Base-by-base conservation (phyloP, 2,888 invertebrate genomes). In the Cylloceria caligata region DNA sequence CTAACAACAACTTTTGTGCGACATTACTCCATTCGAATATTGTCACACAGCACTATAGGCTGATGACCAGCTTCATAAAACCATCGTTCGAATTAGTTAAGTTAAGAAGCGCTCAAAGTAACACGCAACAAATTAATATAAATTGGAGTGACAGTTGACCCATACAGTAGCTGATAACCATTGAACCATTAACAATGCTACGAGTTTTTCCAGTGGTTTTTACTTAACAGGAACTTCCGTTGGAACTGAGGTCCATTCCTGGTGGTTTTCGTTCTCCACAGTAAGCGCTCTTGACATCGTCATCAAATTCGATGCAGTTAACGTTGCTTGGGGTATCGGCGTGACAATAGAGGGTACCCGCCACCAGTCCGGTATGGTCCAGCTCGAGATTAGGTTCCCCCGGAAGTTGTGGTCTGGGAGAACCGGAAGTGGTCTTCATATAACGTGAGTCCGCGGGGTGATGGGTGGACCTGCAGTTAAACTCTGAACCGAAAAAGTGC, bases 371-470 rank as follows among this genome's bases (percentile, higher is more conserved):
- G 93, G 88, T 84, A 87, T 91, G 89, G 89, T 93, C 93, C 91
- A 94, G 84, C 90, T 86, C 74, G 89, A 89, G 81, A 88, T 90
- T 80, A 91, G 94, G 94, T 94, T 94, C 94, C 94, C 93, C 94
- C 95, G 93, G 88, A 91, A 92, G 86, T 92, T 90, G 3, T 92
- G 81, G 91, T 96, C 95, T 90, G 96, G 96, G 94, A 96, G 96
- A 95, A 95, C 95, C 95, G 96, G 95, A 91, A 96, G 96, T 94
- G 96, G 96, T 94, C 96, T 96, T 96, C 96, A 96, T 95, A 96
- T 96, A 93, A 96, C 96, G 92, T 96, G 96, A 72, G 89, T 90
- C 1, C 92, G 90, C 80, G 95, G 90, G 2, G 90, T 90, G 49
- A 88, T 91, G 24, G 93, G 91, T 47, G 91, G 90, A 42, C 85